Evolutionary conservation across 2,113 vertebrate species (phyloP), one percentile per base, ranked within the genome.

Genomic region (Rhinichthys klamathensis): DNA sequence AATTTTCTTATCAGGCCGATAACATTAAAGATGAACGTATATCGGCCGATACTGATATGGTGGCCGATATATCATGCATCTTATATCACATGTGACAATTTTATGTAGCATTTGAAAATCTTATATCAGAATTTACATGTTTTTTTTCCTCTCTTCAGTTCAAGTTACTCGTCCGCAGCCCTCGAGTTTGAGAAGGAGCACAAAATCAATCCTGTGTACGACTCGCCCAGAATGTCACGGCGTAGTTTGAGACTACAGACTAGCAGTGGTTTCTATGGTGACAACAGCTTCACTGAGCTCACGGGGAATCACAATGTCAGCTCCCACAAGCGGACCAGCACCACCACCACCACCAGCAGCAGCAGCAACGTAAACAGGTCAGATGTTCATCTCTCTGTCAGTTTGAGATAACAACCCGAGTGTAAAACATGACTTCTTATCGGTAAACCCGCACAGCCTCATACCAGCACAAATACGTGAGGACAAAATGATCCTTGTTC

Each of bases 221-320:
- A 98, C 91, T 99, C 97, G 0, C 97, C 98, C 32, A 98, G 96
- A 90, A 99, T 99, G 97, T 98, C 97, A 9, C 94, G 97, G 56
- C 96, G 97, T 67, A 97, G 97, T 89, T 93, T 99, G 88, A 97
- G 96, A 83, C 94, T 97, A 85, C 92, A 94, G 86, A 88, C 87
- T 51, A 60, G 85, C 3, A 76, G 67, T n/a, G 54, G 89, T 89
- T 91, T 92, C 87, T 89, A 92, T 49, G 91, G 82, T 76, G 93
- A 92, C 61, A 93, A 93, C 51, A 87, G 88, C 76, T 85, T 60
- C 77, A 89, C 83, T 0, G 93, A 94, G 30, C 83, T 84, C 84
- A 90, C 92, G 6, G 89, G 87, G 74, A 91, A 83, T 87, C 92
- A 92, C 46, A 88, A 49, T 56, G 61, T 85, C 25, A 69, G 7